phyloP scores from a whole-genome alignment of 35 echinoderm and acorn worm species.

The Diadema setosum region DNA sequence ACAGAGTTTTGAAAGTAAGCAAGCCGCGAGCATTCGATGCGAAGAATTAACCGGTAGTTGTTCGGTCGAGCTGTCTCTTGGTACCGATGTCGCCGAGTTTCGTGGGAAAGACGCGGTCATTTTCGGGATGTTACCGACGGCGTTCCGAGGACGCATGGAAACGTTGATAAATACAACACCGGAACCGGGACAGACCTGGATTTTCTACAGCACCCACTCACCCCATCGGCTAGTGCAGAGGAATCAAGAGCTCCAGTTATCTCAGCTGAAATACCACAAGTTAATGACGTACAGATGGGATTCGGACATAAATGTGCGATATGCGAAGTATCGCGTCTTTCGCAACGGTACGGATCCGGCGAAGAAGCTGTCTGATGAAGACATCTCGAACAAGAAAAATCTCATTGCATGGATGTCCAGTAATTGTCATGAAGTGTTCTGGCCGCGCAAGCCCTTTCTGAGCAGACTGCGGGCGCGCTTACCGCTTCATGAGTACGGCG shows the following conservation, averaged over 20 bases:
- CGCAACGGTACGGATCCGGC: background rate
- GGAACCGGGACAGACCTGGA: slow-evolving; percentile 57
- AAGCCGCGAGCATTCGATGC: background rate
- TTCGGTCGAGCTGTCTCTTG: slow-evolving; percentile 30
- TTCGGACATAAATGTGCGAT: slow-evolving; percentile 54
- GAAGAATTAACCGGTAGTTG: background rate
- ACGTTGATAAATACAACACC: slow-evolving; percentile 6
- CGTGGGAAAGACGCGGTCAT: slow-evolving; percentile 62
- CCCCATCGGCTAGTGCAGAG: slow-evolving; percentile 34
- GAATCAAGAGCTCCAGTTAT: slow-evolving; percentile 23
- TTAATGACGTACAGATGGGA: slow-evolving; percentile 69
- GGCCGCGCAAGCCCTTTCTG: background rate
- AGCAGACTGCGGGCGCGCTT: background rate
- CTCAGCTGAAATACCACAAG: slow-evolving; percentile 70
- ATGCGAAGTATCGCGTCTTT: slow-evolving; percentile 18
- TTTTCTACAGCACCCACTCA: slow-evolving; percentile 72
- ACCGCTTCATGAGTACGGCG: slow-evolving; percentile 35
- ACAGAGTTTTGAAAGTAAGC: background rate
- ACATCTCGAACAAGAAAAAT: background rate
- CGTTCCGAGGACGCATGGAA: slow-evolving; percentile 15
- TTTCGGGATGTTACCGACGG: slow-evolving; percentile 59
- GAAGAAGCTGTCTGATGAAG: background rate
- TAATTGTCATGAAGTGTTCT: slow-evolving; percentile 1
- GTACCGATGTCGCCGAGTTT: slow-evolving; percentile 8
- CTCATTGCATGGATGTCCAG: slow-evolving; percentile 14